phyloP scores from a whole-genome alignment of 2,888 invertebrate species.

The Drosophila austrosaltans region DNA sequence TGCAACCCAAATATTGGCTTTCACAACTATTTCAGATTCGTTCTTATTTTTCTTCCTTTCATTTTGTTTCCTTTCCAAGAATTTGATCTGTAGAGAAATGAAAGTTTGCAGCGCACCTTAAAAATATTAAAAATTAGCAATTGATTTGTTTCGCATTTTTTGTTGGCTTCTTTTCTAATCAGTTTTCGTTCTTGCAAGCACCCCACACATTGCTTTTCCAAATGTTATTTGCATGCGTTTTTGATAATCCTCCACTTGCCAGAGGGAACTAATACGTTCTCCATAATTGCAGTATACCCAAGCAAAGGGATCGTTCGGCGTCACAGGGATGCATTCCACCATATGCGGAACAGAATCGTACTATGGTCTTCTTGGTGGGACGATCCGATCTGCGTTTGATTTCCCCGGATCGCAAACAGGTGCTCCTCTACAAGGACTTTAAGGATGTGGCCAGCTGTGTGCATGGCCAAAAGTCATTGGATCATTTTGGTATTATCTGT shows the following conservation, averaged over 20 bases:
- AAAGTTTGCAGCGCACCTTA: not conserved
- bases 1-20: not conserved
- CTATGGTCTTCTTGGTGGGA: constrained; percentile 96
- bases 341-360: constrained; percentile 91
- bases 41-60: not conserved
- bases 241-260: constrained; percentile 24
- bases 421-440: constrained; percentile 93
- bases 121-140: not conserved
- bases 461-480: constrained; percentile 90
- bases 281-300: constrained; percentile 76
- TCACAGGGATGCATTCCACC: constrained; percentile 86
- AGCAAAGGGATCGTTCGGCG: constrained; percentile 85
- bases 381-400: constrained; percentile 94
- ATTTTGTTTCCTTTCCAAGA: not conserved
- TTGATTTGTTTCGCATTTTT: constrained; percentile 33
- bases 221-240: constrained; percentile 30
- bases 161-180: constrained; percentile 13
- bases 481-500: constrained; percentile 97
- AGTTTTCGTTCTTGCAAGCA: constrained; percentile 23
- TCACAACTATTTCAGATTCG: not conserved
- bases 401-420: constrained; percentile 95
- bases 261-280: not conserved
- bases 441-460: constrained; percentile 95
- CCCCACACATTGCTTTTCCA: not conserved
- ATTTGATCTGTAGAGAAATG: not conserved